phyloP scores from a whole-genome alignment of 2,113 vertebrate genomes.

The Barnardius zonarius region DNA sequence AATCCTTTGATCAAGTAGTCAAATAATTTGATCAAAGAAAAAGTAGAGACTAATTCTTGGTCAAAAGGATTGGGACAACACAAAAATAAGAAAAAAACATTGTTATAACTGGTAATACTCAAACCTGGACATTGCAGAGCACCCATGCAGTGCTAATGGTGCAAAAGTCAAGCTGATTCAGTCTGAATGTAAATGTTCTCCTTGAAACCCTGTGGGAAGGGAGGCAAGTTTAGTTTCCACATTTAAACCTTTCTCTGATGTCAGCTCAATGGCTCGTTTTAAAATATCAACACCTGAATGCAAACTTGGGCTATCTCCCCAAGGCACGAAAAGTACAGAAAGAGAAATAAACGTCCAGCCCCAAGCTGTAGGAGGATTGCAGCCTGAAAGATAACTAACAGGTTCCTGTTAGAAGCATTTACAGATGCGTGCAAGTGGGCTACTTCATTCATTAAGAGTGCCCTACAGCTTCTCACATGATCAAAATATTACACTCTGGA shows the following conservation, averaged over 20 bases:
- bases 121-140: neutral
- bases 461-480: neutral
- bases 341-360: neutral
- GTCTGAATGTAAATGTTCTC: neutral
- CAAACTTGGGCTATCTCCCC: neutral
- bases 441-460: neutral
- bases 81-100: neutral
- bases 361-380: neutral
- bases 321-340: neutral
- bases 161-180: neutral
- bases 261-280: neutral
- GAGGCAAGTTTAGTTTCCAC: neutral
- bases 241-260: neutral
- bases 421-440: neutral
- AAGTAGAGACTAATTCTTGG: neutral
- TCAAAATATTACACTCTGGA: neutral
- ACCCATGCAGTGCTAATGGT: neutral
- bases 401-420: neutral
- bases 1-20: neutral
- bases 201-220: neutral
- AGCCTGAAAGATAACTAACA: neutral
- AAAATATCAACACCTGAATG: neutral
- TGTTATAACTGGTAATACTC: neutral
- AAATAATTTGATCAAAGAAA: neutral
- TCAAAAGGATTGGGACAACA: neutral